These are phyloP conservation scores for Tetramorium simillimum DNA, from an alignment of 1,140 invertebrate species.

Conservation along the genomic window DNA sequence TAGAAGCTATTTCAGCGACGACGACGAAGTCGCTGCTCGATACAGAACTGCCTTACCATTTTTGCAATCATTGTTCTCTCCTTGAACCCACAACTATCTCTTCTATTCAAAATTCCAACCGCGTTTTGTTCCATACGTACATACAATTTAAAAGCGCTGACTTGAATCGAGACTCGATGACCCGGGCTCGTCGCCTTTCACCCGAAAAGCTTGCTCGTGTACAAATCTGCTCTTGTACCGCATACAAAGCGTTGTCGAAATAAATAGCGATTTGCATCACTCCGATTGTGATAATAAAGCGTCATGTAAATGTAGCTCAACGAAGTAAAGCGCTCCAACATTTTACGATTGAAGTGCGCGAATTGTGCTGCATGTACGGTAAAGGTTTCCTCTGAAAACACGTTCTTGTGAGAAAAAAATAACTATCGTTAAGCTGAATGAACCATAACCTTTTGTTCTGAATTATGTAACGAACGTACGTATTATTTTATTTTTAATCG, in stretches of 20 bases:
- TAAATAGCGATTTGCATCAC: constrained; percentile 11
- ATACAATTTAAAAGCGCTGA: constrained; percentile 40
- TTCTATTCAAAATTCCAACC: constrained; percentile 32
- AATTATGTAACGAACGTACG: not conserved
- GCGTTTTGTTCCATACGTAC: not conserved
- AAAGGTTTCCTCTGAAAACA: not conserved
- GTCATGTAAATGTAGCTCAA: not conserved
- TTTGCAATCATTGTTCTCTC: constrained; percentile 32
- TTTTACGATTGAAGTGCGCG: not conserved
- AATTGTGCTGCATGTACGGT: not conserved
- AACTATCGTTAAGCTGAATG: not conserved
- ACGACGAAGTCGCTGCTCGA: not conserved
- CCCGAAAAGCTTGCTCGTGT: not conserved
- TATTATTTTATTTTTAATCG: not conserved
- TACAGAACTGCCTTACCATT: not conserved
- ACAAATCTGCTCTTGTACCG: not conserved
- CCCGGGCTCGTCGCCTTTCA: not conserved
- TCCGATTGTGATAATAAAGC: constrained; percentile 10
- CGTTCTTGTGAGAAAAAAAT: not conserved
- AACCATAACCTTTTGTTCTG: not conserved
- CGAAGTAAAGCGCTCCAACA: not conserved
- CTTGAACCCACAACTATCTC: not conserved
- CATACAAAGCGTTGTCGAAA: not conserved
- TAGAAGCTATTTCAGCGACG: not conserved
- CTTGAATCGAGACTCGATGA: constrained; percentile 30